A percentile compares a stretch with the other conserved stretches of the same genome.
phyloP scores from a whole-genome alignment of 2,797 vertebrate species.

The Macropodus opercularis region DNA sequence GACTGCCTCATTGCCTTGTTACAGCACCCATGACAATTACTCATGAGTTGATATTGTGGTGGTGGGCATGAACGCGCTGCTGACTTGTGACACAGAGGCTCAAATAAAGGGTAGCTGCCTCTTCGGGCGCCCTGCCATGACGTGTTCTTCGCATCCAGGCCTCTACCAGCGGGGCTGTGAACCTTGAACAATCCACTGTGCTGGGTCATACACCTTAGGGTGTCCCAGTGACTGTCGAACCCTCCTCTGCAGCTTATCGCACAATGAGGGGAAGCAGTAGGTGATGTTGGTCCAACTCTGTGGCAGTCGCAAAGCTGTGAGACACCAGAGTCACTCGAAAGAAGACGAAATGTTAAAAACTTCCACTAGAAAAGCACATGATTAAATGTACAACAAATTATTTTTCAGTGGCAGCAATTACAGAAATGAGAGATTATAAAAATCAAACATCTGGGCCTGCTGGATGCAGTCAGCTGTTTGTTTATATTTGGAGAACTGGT shows the following conservation, averaged over 20 bases:
- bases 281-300: constrained; percentile 7
- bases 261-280: constrained; percentile 33
- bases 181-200: constrained; percentile 3
- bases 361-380: neutral
- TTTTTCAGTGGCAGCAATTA: constrained; percentile 22
- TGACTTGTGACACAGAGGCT: neutral
- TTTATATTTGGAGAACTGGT: constrained; percentile 11
- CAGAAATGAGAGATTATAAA: constrained; percentile 56
- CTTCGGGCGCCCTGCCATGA: constrained; percentile 5
- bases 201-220: constrained; percentile 48
- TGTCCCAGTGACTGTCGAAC: constrained; percentile 61
- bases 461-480: constrained; percentile 28
- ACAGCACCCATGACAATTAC: constrained; percentile 29
- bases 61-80: neutral
- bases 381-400: too few relatives aligned
- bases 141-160: neutral
- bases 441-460: constrained; percentile 52
- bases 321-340: constrained; percentile 52
- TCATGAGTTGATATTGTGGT: constrained; percentile 12
- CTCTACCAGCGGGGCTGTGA: neutral
- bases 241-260: constrained; percentile 32
- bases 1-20: constrained; percentile 30
- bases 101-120: constrained; percentile 35
- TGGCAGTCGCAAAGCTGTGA: constrained; percentile 39
- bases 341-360: neutral